Conservation (phyloP, 2,797 vertebrate species). For the Anas bernieri region DNA sequence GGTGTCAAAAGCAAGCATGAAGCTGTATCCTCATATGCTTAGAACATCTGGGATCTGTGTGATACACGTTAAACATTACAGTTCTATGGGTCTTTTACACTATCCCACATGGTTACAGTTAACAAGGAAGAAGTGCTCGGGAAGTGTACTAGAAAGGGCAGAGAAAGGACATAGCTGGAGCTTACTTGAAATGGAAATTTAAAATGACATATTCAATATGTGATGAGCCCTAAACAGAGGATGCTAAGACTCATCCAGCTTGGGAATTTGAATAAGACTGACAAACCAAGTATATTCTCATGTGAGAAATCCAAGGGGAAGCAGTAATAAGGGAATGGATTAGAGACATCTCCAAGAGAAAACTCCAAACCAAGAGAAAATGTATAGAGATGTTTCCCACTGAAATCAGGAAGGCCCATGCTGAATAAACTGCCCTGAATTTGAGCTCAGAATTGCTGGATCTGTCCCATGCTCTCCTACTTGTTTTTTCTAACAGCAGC, state of each 20-base stretch:
- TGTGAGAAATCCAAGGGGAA: neutral
- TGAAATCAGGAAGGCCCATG: neutral
- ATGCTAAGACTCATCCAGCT: neutral
- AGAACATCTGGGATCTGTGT: neutral
- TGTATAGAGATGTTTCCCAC: neutral
- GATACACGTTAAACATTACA: neutral
- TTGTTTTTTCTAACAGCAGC: neutral
- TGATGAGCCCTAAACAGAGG: neutral
- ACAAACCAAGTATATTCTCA: neutral
- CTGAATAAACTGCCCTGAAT: neutral
- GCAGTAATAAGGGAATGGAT: neutral
- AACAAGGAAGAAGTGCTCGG: neutral
- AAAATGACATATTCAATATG: neutral
- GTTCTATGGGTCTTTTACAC: neutral
- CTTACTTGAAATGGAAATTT: neutral
- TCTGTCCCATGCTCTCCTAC: neutral
- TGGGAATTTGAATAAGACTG: neutral
- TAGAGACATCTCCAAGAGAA: neutral
- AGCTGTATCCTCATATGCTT: neutral
- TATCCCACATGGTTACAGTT: neutral
- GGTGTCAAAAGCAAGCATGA: conserved; percentile 17
- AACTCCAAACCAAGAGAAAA: neutral
- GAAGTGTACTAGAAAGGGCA: neutral
- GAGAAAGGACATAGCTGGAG: neutral
- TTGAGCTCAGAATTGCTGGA: neutral